Percentiles rank a stretch among this genome's conserved stretches.
Conservation (phyloP, 2,113 vertebrate genomes). For the Anthoscopus minutus region DNA sequence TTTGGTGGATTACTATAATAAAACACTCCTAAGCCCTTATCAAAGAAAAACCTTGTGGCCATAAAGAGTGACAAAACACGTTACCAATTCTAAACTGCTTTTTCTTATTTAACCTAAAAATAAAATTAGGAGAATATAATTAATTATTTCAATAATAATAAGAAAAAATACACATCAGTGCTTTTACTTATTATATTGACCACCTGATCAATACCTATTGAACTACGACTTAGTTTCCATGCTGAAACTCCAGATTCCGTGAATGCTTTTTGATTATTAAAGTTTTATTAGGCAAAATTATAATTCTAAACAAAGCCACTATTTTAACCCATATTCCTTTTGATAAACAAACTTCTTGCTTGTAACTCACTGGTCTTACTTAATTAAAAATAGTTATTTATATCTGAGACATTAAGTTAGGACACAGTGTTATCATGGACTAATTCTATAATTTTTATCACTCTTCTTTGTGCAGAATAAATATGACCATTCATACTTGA, state of each 20-base stretch:
- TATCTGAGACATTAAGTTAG: background rate
- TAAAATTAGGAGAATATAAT: background rate
- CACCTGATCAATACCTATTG: background rate
- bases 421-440: background rate
- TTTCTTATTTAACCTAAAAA: background rate
- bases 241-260: background rate
- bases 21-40: background rate
- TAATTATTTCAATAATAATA: background rate
- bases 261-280: background rate
- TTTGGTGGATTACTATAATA: conserved; percentile 2
- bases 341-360: background rate
- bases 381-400: background rate
- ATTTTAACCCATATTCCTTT: background rate
- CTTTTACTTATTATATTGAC: background rate
- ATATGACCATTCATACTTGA: background rate
- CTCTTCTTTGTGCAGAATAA: background rate
- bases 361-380: background rate
- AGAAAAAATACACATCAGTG: background rate
- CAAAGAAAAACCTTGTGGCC: background rate
- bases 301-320: background rate
- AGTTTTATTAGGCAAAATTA: background rate
- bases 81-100: background rate
- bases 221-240: background rate
- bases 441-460: background rate
- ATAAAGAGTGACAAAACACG: background rate